phyloP scores from a whole-genome alignment of 2,888 invertebrate genomes.

The Papilio demoleus region DNA sequence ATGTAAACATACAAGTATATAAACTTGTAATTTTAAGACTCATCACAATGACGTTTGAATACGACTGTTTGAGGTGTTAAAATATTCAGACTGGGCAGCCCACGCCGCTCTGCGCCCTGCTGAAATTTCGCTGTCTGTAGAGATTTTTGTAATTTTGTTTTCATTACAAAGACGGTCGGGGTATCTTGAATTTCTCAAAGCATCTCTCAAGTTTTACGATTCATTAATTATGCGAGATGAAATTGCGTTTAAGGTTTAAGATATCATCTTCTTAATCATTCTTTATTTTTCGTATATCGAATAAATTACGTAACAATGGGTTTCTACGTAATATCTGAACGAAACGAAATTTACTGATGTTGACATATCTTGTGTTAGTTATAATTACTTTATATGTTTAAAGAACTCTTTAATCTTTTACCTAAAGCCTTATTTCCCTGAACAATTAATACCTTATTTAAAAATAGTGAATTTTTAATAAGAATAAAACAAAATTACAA shows the following conservation, averaged over 20 bases:
- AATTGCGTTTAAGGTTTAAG: conserved; percentile 13
- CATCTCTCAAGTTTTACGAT: conserved; percentile 24
- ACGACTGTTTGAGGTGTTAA: conserved; percentile 34
- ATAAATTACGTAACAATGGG: conserved; percentile 10
- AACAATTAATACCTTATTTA: too few species aligned
- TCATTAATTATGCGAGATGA: conserved; percentile 1
- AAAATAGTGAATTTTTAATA: too few species aligned
- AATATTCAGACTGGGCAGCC: conserved; percentile 36
- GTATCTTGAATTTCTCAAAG: conserved; percentile 33
- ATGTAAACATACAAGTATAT: conserved; percentile 25
- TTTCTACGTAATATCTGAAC: neutral
- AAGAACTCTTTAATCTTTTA: too few species aligned
- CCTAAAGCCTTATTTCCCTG: too few species aligned
- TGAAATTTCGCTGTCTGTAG: conserved; percentile 31
- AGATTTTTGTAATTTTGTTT: conserved; percentile 37
- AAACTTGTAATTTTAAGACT: conserved; percentile 21
- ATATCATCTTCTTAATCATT: neutral
- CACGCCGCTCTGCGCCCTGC: conserved; percentile 9
- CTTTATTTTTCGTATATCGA: neutral
- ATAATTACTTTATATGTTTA: too few species aligned
- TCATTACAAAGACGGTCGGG: conserved; percentile 23
- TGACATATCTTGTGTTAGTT: too few species aligned
- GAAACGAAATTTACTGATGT: too few species aligned
- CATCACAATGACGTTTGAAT: conserved; percentile 36
- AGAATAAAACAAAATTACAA: too few species aligned